Evolutionary conservation across 1,140 invertebrate genomes (phyloP).

Genomic region (Mactra quadrangularis): DNA sequence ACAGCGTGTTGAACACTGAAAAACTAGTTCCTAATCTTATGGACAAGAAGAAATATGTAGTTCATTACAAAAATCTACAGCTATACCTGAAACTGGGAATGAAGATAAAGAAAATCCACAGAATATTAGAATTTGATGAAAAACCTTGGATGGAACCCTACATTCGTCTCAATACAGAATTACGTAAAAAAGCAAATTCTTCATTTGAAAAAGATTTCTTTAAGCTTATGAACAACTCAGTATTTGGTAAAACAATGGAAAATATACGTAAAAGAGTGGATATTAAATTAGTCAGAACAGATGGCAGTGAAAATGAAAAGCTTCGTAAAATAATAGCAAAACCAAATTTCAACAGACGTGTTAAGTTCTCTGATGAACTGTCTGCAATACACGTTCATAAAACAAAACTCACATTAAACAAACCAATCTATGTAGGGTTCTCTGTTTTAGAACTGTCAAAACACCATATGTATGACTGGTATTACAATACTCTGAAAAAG

Average conservation of each 20-base stretch:
- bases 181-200: conserved; percentile 78
- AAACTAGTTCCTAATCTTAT: conserved; percentile 46
- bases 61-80: conserved; percentile 64
- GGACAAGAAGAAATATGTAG: conserved; percentile 62
- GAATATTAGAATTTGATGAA: conserved; percentile 56
- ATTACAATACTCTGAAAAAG: conserved; percentile 70
- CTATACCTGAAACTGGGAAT: conserved; percentile 26
- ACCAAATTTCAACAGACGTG: conserved; percentile 22
- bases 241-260: conserved; percentile 79
- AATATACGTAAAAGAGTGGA: conserved; percentile 34
- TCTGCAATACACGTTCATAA: conserved; percentile 64
- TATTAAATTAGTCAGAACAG: conserved; percentile 29
- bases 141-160: conserved; percentile 61
- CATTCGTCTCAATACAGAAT: conserved; percentile 66
- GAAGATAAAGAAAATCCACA: conserved; percentile 64
- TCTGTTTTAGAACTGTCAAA: conserved; percentile 71
- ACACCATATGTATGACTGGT: conserved; percentile 74
- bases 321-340: conserved; percentile 19
- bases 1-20: not conserved
- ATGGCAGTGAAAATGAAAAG: conserved; percentile 13
- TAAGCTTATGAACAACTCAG: conserved; percentile 64
- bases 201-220: conserved; percentile 81
- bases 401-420: conserved; percentile 64
- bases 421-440: conserved; percentile 71
- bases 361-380: conserved; percentile 72